Evolutionary conservation across 2,888 invertebrate species (phyloP).

Genomic region (Drosophila pseudotalamancana): DNA sequence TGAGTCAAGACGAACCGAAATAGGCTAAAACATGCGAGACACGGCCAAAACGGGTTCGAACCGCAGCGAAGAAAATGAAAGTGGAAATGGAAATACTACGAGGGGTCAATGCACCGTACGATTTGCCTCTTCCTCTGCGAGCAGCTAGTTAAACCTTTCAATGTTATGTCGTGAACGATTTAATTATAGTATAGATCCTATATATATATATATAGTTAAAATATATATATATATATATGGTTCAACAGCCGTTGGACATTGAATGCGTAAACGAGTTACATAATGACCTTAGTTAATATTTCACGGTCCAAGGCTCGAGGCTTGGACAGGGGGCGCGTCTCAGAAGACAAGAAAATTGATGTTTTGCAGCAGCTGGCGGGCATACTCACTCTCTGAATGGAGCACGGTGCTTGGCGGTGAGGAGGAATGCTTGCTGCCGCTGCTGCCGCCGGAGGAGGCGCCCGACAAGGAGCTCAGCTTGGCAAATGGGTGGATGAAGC

Average conservation of each 20-base stretch:
- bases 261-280: conserved; percentile 38
- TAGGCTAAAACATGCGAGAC: conserved; percentile 49
- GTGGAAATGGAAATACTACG: conserved; percentile 61
- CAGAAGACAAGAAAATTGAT: conserved; percentile 53
- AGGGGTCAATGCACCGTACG: conserved; percentile 59
- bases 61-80: conserved; percentile 58
- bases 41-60: conserved; percentile 57
- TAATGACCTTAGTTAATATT: conserved; percentile 56
- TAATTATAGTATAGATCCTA: conserved; percentile 43
- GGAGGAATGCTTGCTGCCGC: conserved; percentile 60
- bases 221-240: conserved; percentile 19
- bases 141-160: conserved; percentile 41
- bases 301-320: conserved; percentile 27
- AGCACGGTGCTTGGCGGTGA: conserved; percentile 67
- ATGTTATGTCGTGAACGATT: conserved; percentile 41
- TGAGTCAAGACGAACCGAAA: conserved; percentile 43
- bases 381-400: conserved; percentile 83
- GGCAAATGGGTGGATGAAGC: conserved; percentile 77
- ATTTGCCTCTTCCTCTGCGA: conserved; percentile 43
- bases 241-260: conserved; percentile 47
- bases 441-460: conserved; percentile 81
- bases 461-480: conserved; percentile 81
- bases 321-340: conserved; percentile 6
- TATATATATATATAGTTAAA: conserved; percentile 9
- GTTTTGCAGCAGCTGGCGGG: conserved; percentile 46